Conservation (phyloP, 2,797 vertebrate species). For the Parauchenoglanis ngamensis region DNA sequence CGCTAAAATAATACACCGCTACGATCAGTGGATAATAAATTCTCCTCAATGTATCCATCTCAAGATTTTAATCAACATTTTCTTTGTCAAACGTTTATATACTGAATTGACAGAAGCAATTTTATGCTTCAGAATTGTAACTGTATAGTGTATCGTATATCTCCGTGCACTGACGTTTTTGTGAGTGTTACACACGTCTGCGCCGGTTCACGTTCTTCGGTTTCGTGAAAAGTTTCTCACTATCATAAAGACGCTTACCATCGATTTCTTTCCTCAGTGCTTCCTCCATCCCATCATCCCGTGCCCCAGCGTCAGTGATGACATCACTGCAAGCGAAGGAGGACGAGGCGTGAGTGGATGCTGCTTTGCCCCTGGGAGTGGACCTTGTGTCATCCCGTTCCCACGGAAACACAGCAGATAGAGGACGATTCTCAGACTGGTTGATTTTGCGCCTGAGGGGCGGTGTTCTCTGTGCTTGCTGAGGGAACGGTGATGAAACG, state of each 20-base stretch:
- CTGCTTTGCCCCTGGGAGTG: slow-evolving; percentile 59
- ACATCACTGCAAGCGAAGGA: slow-evolving; percentile 53
- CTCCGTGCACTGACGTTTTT: not conserved
- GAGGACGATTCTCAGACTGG: slow-evolving; percentile 67
- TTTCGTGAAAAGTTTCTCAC: not conserved
- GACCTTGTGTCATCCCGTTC: slow-evolving; percentile 70
- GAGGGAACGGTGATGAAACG: slow-evolving; percentile 60
- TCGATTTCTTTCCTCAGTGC: slow-evolving; percentile 65
- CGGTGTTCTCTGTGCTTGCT: slow-evolving; percentile 65
- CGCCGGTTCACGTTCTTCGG: not conserved
- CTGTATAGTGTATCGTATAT: not conserved
- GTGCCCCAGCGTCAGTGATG: slow-evolving; percentile 49
- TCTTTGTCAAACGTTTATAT: not conserved
- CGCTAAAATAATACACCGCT: not conserved
- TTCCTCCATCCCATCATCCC: slow-evolving; percentile 60
- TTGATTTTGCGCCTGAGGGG: slow-evolving; percentile 59
- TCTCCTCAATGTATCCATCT: not conserved
- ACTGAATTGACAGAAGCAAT: not conserved
- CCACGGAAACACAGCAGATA: slow-evolving; percentile 77
- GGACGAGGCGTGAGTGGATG: slow-evolving; percentile 43
- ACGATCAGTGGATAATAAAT: not conserved
- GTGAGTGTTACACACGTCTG: not conserved
- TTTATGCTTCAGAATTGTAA: not conserved
- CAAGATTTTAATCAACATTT: not conserved
- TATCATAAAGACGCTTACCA: slow-evolving; percentile 65